Base-by-base conservation (phyloP, 2,888 invertebrate species). In the Chloromyia formosa region DNA sequence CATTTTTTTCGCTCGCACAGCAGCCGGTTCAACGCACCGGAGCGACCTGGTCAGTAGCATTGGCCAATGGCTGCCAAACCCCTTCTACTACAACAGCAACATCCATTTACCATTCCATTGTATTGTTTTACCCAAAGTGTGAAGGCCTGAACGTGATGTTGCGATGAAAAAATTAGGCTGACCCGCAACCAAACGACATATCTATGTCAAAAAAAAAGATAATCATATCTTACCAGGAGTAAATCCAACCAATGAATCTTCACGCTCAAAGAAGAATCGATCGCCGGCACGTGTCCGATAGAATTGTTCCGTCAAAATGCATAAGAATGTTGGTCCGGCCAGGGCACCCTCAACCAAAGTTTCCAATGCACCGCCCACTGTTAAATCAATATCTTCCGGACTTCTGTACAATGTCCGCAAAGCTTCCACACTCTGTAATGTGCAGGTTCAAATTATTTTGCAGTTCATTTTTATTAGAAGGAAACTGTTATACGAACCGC, bases 301-400 rank as follows among this genome's bases (percentile, higher is more conserved):
- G 86, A 96, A 96, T 85, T 96, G 96, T 82, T 93, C 94, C 0
- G 93, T 92, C 3, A 96, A 86, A 78, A 97, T 92, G 82, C 96
- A 96, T 1, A 94, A 88, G 88, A 93, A 95, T 0, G 96, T 95
- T 0, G 96, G 96, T 0, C 97, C 96, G 0, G 93, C 89, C 62
- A 93, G 87, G 0, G 95, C 90, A 0, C 93, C 94, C 0, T 90
- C 89, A 0, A 94, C 91, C 75, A 92, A 91, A 0, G 85, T 85
- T 84, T 97, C 97, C 69, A 95, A 82, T 0, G 94, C 90, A 0
- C 93, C 96, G 0, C 92, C 97, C 7, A 95, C 93, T 14, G 93
- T 94, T 74, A 96, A 83, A 79, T 97, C 96, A 1, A 97, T 92
- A 83, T 96, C 96, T 73, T 93, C 91, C 0, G 91, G 91, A 61